Base-by-base conservation (phyloP, 2,888 invertebrate species). In the Eutolmus rufibarbis region DNA sequence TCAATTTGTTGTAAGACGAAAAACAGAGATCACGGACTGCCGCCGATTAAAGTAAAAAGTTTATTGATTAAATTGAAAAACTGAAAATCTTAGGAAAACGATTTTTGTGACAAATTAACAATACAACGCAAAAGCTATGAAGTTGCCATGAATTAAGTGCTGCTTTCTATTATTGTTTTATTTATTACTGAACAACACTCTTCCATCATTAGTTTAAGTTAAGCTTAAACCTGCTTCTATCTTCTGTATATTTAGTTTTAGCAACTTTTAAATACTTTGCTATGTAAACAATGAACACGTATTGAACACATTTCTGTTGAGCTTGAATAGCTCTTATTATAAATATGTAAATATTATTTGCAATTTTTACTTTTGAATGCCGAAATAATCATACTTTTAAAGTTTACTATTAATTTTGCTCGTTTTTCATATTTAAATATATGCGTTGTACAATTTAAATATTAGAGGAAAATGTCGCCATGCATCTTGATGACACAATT, bases 61-160 rank as follows among this genome's bases (percentile, higher is more conserved):
- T 66, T n/a, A 28, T 31, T 46, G 40, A 31, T 16, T 66, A 66
- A 23, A 31, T 66, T 19, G 23, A 28, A 74, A 85, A 43, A 77
- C 37, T 19, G 19, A 14, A 89, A 89, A 84, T 66, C 37, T 46
- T 43, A 89, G 88, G 89, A 89, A 89, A 89, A 88, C 88, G 89
- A 89, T 89, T 89, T 89, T 89, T 89, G 89, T 89, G 88, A 89
- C 89, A 88, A 88, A 66, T 66, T 40, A 57, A 57, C 82, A 84
- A 84, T 89, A 86, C 56, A 84, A 86, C 90, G 91, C 90, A 91
- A 91, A 51, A 92, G 92, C 92, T 92, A 92, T 92, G 92, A 92
- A 91, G 92, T 92, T 92, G 92, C 92, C 51, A 85, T 85, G 85
- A 85, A 82, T 82, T 37, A 37, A 34, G 34, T 82, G 57, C 57